Conservation (phyloP, 2,797 vertebrate genomes). For the Miichthys miiuy region DNA sequence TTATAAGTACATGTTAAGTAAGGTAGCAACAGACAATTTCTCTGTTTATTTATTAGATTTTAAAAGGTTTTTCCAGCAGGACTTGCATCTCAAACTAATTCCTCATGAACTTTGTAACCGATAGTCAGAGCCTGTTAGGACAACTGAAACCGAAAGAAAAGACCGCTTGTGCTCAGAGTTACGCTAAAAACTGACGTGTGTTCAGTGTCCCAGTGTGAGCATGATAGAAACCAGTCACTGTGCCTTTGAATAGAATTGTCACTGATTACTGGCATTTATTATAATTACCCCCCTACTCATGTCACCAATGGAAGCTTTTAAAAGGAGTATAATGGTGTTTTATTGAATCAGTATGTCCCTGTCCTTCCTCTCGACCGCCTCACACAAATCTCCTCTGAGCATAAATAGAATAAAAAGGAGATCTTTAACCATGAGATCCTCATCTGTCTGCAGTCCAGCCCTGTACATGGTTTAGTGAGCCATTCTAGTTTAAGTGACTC, state of each 20-base stretch:
- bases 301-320: conserved; percentile 92
- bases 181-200: conserved; percentile 58
- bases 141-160: conserved; percentile 65
- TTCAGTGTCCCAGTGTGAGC: conserved; percentile 68
- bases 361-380: conserved; percentile 79
- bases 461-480: conserved; percentile 37
- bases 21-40: background rate
- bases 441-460: conserved; percentile 23
- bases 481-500: conserved; percentile 33
- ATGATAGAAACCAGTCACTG: conserved; percentile 91
- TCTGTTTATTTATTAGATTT: background rate
- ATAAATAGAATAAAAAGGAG: conserved; percentile 77
- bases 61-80: background rate
- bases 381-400: conserved; percentile 75
- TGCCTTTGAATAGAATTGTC: conserved; percentile 89
- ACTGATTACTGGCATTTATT: conserved; percentile 96
- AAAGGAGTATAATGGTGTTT: conserved; percentile 91
- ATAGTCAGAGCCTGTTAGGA: conserved; percentile 14
- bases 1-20: background rate
- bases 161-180: conserved; percentile 71
- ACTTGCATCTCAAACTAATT: conserved; percentile 17
- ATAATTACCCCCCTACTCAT: conserved; percentile 94
- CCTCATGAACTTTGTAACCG: conserved; percentile 13
- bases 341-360: conserved; percentile 90
- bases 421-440: conserved; percentile 56